Conservation (phyloP, 2,113 vertebrate species). For the Zapus hudsonius region DNA sequence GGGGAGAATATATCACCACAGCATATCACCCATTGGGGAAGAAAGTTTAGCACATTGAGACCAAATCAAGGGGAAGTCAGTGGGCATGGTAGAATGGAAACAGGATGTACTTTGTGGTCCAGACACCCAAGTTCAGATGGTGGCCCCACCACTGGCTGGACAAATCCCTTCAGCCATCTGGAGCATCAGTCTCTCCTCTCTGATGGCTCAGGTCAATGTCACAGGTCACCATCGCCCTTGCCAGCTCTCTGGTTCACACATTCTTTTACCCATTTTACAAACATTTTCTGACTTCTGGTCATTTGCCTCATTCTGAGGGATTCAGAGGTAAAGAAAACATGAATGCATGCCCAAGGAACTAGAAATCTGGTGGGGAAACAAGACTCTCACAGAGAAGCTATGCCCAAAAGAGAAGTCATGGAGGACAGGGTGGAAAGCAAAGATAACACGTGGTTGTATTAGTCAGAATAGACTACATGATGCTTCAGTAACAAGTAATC, state of each 20-base stretch:
- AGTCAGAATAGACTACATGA: neutral
- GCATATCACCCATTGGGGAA: fast-evolving
- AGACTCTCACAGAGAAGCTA: neutral
- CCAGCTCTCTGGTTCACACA: neutral
- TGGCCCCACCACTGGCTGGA: neutral
- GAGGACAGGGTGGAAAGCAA: neutral
- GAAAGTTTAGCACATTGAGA: neutral
- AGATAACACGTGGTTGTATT: neutral
- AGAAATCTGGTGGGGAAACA: neutral
- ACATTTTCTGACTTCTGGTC: neutral
- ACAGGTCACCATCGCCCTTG: fast-evolving
- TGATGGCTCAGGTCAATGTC: neutral
- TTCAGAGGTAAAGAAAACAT: neutral
- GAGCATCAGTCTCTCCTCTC: neutral
- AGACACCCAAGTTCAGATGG: neutral
- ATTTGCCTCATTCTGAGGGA: neutral
- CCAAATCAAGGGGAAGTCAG: neutral
- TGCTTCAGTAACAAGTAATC: fast-evolving
- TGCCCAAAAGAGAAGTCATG: neutral
- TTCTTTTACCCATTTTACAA: neutral
- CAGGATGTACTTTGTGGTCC: neutral
- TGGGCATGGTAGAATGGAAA: neutral
- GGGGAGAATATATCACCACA: neutral
- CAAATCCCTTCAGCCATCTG: neutral
- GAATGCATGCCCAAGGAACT: neutral